Evolutionary conservation across 92 coral and sea anemone genomes (phyloP), one percentile per base, ranked within the genome.

Genomic region (Epizoanthus rinbou): DNA sequence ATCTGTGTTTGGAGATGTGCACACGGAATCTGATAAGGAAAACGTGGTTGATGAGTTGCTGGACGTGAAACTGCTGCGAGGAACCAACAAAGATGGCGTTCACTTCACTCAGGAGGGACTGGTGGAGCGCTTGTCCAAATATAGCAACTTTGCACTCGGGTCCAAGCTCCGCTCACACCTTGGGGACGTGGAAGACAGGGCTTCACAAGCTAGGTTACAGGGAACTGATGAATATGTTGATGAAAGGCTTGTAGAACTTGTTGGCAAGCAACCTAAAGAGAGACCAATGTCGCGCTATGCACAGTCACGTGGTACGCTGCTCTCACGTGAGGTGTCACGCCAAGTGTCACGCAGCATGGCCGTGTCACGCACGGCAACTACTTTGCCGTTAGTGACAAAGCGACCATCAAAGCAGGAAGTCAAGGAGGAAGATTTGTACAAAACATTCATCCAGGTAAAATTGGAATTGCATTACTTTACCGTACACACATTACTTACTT

Each of bases 21-120:
- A 91, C 74, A 82, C 93, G 15, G 92, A 91, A 57, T 89, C 98
- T 8, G 96, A 88, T 69, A 90, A 92, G 78, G 84, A 87, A 35
- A 91, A 92, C 78, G 94, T 97, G 21, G 99, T 97, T 0, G 93
- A 93, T 35, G 99, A 95, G 74, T 90, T 97, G 50, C 69, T 97
- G 25, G 99, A 97, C 69, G 79, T 89, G 74, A 95, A 95, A 75
- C 94, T 97, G 10, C 88, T 97, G 45, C 97, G 99, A 15, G 99
- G 99, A 18, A 91, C 98, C 5, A 89, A 87, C 86, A 93, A 91
- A 82, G 98, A 92, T 43, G 99, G 99, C 64, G 99, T 97, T 3
- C 98, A 97, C 90, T 92, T 97, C 65, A 92, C 99, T 23, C 98
- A 93, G 19, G 97, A 97, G 63, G 99, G 92, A 1, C 87, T 97